These are phyloP conservation scores for Xestia ashworthii DNA, from an alignment of 2,888 invertebrate genomes.

Conservation along the genomic window DNA sequence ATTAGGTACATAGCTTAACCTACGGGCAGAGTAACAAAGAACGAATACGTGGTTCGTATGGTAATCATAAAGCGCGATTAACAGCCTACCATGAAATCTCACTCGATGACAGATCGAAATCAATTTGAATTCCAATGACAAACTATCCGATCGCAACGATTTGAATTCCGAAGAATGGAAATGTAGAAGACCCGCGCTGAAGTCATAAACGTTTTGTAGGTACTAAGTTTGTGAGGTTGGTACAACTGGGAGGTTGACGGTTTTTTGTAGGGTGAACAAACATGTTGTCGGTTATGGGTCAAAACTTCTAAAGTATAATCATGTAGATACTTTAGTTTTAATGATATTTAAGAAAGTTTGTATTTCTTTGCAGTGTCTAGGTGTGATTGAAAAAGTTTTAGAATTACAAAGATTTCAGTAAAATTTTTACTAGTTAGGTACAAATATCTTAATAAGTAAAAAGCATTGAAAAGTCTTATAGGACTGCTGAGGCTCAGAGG, in stretches of 20 bases:
- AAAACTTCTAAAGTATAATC: neutral
- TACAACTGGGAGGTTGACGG: constrained; percentile 25
- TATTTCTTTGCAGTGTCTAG: neutral
- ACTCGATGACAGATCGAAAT: constrained; percentile 72
- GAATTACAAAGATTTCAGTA: neutral
- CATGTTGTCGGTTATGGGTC: constrained; percentile 10
- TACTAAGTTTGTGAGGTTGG: constrained; percentile 60
- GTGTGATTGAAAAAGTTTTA: neutral
- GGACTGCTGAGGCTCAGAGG: neutral
- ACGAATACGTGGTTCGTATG: constrained; percentile 72
- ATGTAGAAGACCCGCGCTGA: constrained; percentile 68
- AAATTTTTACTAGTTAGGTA: neutral
- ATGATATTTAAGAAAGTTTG: neutral
- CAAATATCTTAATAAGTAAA: neutral
- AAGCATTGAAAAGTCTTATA: neutral
- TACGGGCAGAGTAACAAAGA: constrained; percentile 64
- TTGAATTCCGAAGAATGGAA: constrained; percentile 73
- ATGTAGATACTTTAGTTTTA: neutral
- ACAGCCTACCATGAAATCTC: constrained; percentile 74
- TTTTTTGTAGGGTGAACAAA: constrained; percentile 44
- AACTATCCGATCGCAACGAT: constrained; percentile 63
- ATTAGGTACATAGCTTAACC: constrained; percentile 59
- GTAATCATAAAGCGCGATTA: constrained; percentile 75
- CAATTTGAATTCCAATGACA: constrained; percentile 76
- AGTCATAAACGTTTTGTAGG: constrained; percentile 72